Conservation (phyloP, 2,888 invertebrate genomes). For the Orchestes rusci region DNA sequence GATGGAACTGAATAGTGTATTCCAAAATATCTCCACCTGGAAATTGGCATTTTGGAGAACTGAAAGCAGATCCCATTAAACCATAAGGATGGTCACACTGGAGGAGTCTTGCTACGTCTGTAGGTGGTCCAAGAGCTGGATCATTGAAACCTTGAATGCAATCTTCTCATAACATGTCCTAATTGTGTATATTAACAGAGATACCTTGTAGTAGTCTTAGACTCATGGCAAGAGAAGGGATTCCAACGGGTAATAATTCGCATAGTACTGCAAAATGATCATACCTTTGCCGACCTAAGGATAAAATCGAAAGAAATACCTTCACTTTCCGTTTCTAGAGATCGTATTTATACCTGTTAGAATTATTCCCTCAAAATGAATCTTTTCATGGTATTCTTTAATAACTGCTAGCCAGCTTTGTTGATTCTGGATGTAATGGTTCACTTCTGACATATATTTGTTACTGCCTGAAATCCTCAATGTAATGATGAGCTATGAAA, state of each 20-base stretch:
- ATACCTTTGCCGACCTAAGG: conserved; percentile 54
- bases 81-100: conserved; percentile 39
- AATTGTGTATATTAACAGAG: background rate
- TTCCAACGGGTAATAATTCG: conserved; percentile 57
- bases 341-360: conserved; percentile 65
- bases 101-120: conserved; percentile 36
- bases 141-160: conserved; percentile 39
- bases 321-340: no score
- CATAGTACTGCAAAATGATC: conserved; percentile 65
- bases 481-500: no score
- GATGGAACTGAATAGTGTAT: conserved; percentile 42
- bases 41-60: conserved; percentile 38
- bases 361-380: conserved; percentile 57
- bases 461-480: conserved; percentile 33
- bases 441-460: conserved; percentile 50
- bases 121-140: conserved; percentile 49
- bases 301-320: no score
- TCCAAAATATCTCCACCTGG: conserved; percentile 39
- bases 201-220: conserved; percentile 42
- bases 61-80: conserved; percentile 35
- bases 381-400: conserved; percentile 44
- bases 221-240: conserved; percentile 59
- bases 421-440: conserved; percentile 64
- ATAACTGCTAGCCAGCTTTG: conserved; percentile 61
- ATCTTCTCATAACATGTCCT: background rate